Base-by-base conservation (phyloP, 2,113 vertebrate genomes). In the Colinus virginianus region DNA sequence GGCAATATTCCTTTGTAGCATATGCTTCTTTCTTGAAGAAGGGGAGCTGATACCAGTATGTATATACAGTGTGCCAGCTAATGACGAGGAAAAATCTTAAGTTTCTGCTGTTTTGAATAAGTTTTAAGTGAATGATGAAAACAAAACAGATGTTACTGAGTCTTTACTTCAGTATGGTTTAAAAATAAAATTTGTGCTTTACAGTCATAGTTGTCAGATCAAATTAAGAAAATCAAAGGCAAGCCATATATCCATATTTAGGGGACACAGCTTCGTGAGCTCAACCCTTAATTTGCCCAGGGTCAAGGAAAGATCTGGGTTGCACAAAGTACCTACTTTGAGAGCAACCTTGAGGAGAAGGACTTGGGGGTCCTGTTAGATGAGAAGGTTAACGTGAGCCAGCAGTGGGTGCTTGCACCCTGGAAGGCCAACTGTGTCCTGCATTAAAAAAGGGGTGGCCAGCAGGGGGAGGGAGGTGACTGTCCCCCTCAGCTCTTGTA, bases 151-250 rank as follows among this genome's bases (percentile, higher is more conserved):
- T 96, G 92, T 96, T 96, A 42, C 67, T 64, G 43, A 87, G 15
- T 95, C 92, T 90, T 95, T 95, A 87, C 86, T 96, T 97, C 85
- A 93, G 69, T 40, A 72, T 64, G 88, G 58, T 94, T 95, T 90
- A 93, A 93, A 94, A 93, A 94, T 86, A 88, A 7, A 7, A 46
- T 91, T 91, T 82, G 30, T 82, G n/a, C 28, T 95, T 95, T 78
- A 51, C 67, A 93, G 56, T 95, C 79, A 34, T 97, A 76, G 90
- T 94, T 97, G 93, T 97, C 94, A 92, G 30, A 76, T 92, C 63
- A 89, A 91, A 97, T 94, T 91, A 93, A 96, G 94, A 94, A 94
- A 96, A 87, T 76, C 20, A 5, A 49, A 95, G 82, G 94, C 66
- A 95, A 78, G 69, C 75, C 81, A 48, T 55, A 58, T 40, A 40